Percentiles rank a stretch among this genome's conserved stretches.
Evolutionary conservation across 2,797 vertebrate species (phyloP).

Genomic region (Lepus townsendii): DNA sequence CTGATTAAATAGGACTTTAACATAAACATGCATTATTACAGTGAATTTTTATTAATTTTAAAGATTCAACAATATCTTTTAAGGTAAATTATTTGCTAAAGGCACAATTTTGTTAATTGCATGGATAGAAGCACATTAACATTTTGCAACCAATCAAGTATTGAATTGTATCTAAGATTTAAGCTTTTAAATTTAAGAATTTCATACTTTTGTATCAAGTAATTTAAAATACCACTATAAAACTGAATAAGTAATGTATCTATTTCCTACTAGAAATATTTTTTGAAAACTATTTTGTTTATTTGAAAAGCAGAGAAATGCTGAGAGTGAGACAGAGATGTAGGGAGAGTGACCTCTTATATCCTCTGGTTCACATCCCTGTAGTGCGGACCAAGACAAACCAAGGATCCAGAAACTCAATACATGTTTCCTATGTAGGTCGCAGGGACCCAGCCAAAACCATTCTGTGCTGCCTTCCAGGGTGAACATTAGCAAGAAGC

Average conservation of each 20-base stretch:
- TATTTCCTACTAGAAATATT: constrained; percentile 31
- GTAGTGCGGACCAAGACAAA: too few relatives aligned
- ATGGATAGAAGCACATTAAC: neutral
- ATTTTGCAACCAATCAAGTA: neutral
- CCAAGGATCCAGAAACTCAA: too few relatives aligned
- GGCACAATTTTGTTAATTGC: neutral
- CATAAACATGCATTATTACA: neutral
- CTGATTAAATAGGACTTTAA: constrained; percentile 7
- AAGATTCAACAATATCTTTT: neutral
- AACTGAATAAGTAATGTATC: neutral
- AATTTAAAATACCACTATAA: neutral
- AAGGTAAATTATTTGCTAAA: constrained; percentile 33
- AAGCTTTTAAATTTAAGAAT: constrained; percentile 47
- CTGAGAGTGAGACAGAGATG: too few relatives aligned
- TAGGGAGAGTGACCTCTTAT: too few relatives aligned
- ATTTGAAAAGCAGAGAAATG: neutral
- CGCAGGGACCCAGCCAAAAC: too few relatives aligned
- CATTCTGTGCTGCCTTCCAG: too few relatives aligned
- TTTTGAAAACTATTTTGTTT: too few relatives aligned
- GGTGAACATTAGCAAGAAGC: too few relatives aligned
- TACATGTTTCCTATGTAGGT: too few relatives aligned
- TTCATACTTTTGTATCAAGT: neutral
- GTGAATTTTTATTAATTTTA: constrained; percentile 53
- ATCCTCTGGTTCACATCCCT: too few relatives aligned
- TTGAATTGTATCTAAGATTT: neutral